Conservation (phyloP, 2,888 invertebrate genomes). For the Caenorhabditis uteleia region DNA sequence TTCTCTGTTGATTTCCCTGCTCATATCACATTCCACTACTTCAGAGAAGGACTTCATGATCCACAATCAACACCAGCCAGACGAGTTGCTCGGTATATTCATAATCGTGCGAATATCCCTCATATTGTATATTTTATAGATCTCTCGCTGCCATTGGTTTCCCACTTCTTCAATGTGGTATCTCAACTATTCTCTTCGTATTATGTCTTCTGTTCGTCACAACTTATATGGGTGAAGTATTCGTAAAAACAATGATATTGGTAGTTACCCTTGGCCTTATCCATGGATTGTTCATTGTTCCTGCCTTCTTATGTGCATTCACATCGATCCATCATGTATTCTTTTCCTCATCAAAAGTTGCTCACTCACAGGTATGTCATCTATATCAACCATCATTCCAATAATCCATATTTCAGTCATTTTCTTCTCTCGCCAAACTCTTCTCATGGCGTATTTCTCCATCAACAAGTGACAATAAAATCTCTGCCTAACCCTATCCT, state of each 20-base stretch:
- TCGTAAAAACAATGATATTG: slow-evolving; percentile 67
- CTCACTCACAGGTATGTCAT: slow-evolving; percentile 31
- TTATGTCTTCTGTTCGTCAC: slow-evolving; percentile 60
- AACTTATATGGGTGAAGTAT: slow-evolving; percentile 65
- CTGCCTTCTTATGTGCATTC: slow-evolving; percentile 61
- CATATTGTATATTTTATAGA: slow-evolving; percentile 21
- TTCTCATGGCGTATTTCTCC: slow-evolving; percentile 49
- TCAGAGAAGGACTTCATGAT: slow-evolving; percentile 57
- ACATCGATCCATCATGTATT: slow-evolving; percentile 45
- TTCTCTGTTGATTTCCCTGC: slow-evolving; percentile 67
- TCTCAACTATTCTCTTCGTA: slow-evolving; percentile 62
- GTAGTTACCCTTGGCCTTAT: slow-evolving; percentile 63
- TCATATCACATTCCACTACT: slow-evolving; percentile 66
- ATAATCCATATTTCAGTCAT: slow-evolving; percentile 39
- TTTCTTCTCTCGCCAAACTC: slow-evolving; percentile 45
- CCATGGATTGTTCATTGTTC: slow-evolving; percentile 63
- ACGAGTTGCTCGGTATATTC: slow-evolving; percentile 45
- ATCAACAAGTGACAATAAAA: slow-evolving; percentile 44
- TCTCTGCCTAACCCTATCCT: slow-evolving; percentile 22
- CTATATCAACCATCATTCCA: neutral
- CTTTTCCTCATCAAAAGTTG: slow-evolving; percentile 27
- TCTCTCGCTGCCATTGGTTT: slow-evolving; percentile 62
- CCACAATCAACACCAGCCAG: slow-evolving; percentile 46
- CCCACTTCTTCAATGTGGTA: slow-evolving; percentile 63
- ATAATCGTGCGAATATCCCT: neutral